These are phyloP conservation scores for Thamnophis elegans DNA, from an alignment of 2,797 vertebrate species.

Conservation along the genomic window DNA sequence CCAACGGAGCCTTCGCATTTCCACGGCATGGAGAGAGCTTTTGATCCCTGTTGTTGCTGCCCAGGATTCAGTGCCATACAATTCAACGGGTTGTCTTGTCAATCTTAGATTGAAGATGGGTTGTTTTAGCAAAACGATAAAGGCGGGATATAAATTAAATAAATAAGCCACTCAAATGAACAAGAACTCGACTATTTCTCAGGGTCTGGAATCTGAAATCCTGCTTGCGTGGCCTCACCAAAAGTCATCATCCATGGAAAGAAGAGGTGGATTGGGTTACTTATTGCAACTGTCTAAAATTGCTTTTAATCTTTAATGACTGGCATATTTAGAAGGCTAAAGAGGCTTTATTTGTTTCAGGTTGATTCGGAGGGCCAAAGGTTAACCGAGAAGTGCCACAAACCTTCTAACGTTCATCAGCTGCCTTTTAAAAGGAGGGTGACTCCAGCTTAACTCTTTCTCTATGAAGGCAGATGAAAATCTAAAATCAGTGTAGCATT, in stretches of 20 bases:
- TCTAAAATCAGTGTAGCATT: slow-evolving; percentile 38
- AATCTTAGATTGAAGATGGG: no score
- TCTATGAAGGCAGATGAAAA: slow-evolving; percentile 6
- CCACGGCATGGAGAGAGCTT: no score
- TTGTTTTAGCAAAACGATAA: no score
- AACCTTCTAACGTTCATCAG: neutral
- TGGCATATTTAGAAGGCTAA: neutral
- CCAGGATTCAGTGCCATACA: no score
- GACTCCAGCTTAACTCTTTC: slow-evolving; percentile 1
- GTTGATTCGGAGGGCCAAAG: neutral
- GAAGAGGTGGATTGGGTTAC: neutral
- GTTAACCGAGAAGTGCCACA: neutral
- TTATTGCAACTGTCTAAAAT: neutral
- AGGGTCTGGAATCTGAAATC: neutral
- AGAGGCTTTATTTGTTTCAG: neutral
- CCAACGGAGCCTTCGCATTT: no score
- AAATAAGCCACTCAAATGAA: neutral
- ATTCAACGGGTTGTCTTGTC: no score
- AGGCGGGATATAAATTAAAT: neutral
- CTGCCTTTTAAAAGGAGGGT: neutral
- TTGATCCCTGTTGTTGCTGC: no score
- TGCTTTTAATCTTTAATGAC: neutral
- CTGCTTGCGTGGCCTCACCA: neutral
- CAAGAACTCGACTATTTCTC: neutral
- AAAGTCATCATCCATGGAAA: neutral